Conservation (phyloP, 2,113 vertebrate genomes). For the Chaetodon trifascialis region DNA sequence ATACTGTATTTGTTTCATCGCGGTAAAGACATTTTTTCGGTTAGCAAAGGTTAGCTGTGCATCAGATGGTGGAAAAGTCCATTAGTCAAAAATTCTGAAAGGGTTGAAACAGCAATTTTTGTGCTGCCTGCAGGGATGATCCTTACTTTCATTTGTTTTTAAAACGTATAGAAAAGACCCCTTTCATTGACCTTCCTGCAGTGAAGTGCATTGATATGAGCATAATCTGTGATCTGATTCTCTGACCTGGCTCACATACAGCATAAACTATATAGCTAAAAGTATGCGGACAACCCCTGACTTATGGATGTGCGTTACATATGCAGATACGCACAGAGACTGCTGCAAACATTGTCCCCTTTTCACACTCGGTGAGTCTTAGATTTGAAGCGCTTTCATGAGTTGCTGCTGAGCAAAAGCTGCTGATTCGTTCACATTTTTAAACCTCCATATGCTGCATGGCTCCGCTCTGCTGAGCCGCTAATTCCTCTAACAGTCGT, state of each 20-base stretch:
- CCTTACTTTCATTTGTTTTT: background rate
- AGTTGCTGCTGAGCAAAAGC: conserved; percentile 45
- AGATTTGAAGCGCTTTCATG: conserved; percentile 33
- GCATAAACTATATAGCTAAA: background rate
- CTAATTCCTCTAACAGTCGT: conserved; percentile 57
- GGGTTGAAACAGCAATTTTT: too few species aligned
- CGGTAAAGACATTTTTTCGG: background rate
- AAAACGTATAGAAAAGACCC: too few species aligned
- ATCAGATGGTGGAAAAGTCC: background rate
- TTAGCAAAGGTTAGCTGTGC: background rate
- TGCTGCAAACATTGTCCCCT: background rate
- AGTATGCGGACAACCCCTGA: background rate
- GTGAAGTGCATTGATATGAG: background rate
- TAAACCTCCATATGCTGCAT: conserved; percentile 59
- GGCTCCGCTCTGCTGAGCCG: conserved; percentile 44
- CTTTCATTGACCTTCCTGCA: too few species aligned
- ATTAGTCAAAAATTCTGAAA: background rate
- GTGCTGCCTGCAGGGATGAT: background rate
- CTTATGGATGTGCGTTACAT: background rate
- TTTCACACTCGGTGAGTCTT: conserved; percentile 35
- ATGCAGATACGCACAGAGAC: conserved; percentile 6
- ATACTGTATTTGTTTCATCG: too few species aligned
- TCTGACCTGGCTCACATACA: too few species aligned
- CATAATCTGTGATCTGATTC: background rate
- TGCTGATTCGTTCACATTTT: conserved; percentile 68